phyloP scores from a whole-genome alignment of 2,888 invertebrate species.

The Macrophya alboannulata region DNA sequence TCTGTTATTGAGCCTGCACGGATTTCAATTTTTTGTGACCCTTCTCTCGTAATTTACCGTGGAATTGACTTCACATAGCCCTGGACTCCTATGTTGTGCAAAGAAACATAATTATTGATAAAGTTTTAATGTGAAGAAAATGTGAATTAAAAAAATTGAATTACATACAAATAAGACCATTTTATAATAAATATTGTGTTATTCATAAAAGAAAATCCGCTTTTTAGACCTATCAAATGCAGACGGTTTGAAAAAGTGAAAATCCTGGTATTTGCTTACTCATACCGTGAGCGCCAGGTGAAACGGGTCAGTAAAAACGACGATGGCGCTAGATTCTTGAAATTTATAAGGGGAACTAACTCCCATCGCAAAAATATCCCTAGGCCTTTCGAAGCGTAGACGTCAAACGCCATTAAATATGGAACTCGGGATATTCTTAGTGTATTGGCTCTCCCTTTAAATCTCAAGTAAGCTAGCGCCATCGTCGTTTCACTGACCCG shows the following conservation, averaged over 20 bases:
- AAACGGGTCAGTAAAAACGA: no score
- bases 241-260: neutral
- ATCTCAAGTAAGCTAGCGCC: no score
- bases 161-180: constrained; percentile 12
- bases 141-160: neutral
- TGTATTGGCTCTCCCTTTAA: no score
- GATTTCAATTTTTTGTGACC: neutral
- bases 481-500: no score
- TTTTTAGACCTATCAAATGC: constrained; percentile 6
- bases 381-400: no score
- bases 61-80: neutral
- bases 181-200: neutral
- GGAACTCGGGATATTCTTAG: no score
- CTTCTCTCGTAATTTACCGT: neutral
- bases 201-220: neutral
- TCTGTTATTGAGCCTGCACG: neutral
- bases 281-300: no score
- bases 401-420: no score
- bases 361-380: no score
- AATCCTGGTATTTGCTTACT: no score
- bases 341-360: no score
- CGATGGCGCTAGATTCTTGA: no score
- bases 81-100: constrained; percentile 3
- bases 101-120: neutral
- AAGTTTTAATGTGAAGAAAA: neutral